Percentiles rank a stretch among this genome's conserved stretches.
phyloP scores from a whole-genome alignment of 2,888 invertebrate species.

The Gerosis bhagava region DNA sequence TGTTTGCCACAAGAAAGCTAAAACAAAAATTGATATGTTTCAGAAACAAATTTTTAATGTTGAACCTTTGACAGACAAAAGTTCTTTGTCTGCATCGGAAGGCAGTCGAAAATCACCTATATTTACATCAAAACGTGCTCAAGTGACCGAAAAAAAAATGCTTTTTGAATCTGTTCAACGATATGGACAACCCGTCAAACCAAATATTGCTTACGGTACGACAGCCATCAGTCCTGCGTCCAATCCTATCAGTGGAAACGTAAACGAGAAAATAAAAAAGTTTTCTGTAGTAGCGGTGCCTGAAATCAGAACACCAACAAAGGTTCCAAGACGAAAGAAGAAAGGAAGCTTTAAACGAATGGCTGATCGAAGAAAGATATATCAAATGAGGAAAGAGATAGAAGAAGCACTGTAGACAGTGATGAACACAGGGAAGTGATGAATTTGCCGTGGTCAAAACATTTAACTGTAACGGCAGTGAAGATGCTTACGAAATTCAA shows the following conservation, averaged over 20 bases:
- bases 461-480: no score
- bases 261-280: conserved; percentile 71
- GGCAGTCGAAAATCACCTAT: conserved; percentile 20
- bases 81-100: conserved; percentile 56
- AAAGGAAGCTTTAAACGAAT: conserved; percentile 58
- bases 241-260: conserved; percentile 31
- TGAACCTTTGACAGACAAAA: conserved; percentile 66
- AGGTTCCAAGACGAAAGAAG: conserved; percentile 56
- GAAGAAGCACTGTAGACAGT: conserved; percentile 63
- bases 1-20: conserved; percentile 69
- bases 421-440: no score
- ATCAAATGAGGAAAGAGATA: conserved; percentile 66
- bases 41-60: conserved; percentile 73
- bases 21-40: conserved; percentile 74
- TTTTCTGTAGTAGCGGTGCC: conserved; percentile 58
- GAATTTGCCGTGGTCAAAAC: no score
- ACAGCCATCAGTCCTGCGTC: background rate
- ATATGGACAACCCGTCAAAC: background rate
- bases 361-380: conserved; percentile 58
- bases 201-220: no score
- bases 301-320: conserved; percentile 50
- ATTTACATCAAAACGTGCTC: conserved; percentile 20
- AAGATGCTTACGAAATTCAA: no score
- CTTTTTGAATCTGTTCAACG: conserved; percentile 52
- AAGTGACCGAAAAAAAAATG: conserved; percentile 61